Conservation (phyloP, 30 jellyfish, hydroid and myxozoan genomes). For the Aurelia sp. region DNA sequence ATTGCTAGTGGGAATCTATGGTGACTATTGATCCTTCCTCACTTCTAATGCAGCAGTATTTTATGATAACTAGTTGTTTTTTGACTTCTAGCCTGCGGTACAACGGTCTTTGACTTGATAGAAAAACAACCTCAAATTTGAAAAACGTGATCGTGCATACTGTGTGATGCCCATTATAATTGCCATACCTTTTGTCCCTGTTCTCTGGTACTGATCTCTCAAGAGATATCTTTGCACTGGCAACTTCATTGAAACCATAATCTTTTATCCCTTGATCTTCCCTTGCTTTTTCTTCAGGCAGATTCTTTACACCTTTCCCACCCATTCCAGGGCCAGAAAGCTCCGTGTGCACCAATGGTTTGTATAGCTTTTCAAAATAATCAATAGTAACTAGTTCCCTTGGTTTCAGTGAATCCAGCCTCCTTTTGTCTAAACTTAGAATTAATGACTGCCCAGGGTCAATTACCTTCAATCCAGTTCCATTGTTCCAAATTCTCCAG, state of each 20-base stretch:
- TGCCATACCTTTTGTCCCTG: conserved; percentile 68
- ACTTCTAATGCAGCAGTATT: too few relatives aligned
- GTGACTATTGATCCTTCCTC: too few relatives aligned
- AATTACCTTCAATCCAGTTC: conserved; percentile 34
- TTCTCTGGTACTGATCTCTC: conserved; percentile 90
- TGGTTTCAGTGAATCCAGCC: conserved; percentile 36
- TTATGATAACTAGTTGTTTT: too few relatives aligned
- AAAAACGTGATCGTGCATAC: too few relatives aligned
- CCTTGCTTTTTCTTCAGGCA: conserved; percentile 61
- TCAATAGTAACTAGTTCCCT: conserved; percentile 62
- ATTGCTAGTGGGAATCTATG: too few relatives aligned
- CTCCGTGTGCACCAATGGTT: conserved; percentile 10
- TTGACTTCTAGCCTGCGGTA: too few relatives aligned
- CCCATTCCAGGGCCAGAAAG: conserved; percentile 85
- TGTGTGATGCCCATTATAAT: not conserved
- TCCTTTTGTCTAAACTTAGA: conserved; percentile 51
- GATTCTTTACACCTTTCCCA: conserved; percentile 76
- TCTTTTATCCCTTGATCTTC: conserved; percentile 72
- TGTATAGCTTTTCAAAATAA: conserved; percentile 60
- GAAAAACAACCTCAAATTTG: too few relatives aligned
- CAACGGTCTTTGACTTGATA: too few relatives aligned
- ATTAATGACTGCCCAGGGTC: conserved; percentile 66
- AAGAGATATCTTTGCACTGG: conserved; percentile 84
- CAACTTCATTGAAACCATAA: conserved; percentile 85
- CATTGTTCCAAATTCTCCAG: conserved; percentile 55